Evolutionary conservation across 2,797 vertebrate genomes (phyloP), one percentile per base, ranked within the genome.

Genomic region (Helostoma temminkii): DNA sequence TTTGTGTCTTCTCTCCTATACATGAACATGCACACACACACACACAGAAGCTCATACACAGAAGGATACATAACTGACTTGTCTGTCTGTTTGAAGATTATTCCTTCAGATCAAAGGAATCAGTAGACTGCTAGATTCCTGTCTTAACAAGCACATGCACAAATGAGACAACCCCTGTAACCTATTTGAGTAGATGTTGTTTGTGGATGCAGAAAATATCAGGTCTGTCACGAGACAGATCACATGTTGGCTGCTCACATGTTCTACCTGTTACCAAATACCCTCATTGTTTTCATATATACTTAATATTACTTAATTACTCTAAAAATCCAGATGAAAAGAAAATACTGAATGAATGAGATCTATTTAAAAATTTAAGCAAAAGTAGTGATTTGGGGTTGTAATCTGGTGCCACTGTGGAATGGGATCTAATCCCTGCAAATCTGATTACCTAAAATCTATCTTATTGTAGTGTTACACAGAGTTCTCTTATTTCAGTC

Each of bases 61-160:
- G 84, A 69, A 79, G 76, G 80, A 72, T 79, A 82, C 84, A 87
- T 85, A 78, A 85, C 85, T 22, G 75, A 85, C 75, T 82, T 87
- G 82, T 85, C 83, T 85, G 81, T 81, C 80, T 82, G 85, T 90
- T 91, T 89, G 85, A 91, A 86, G 87, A 87, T 89, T 87, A 88
- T 89, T 89, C 85, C 80, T 76, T 66, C 59, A 83, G 91, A 93
- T 93, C 90, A 93, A 91, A 92, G 83, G 65, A 82, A 78, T 46
- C 76, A 69, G 84, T 54, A 73, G 74, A 84, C 80, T 81, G 86
- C 62, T 63, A 75, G 86, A 89, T 88, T 91, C 81, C 80, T 83
- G 84, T 84, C 80, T 90, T 81, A 73, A 78, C 77, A 46, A 76
- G 84, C 82, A 66, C 69, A 80, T 52, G 70, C 88, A 85, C 82